Conservation (phyloP, 2,797 vertebrate genomes). For the Neosalanx taihuensis region DNA sequence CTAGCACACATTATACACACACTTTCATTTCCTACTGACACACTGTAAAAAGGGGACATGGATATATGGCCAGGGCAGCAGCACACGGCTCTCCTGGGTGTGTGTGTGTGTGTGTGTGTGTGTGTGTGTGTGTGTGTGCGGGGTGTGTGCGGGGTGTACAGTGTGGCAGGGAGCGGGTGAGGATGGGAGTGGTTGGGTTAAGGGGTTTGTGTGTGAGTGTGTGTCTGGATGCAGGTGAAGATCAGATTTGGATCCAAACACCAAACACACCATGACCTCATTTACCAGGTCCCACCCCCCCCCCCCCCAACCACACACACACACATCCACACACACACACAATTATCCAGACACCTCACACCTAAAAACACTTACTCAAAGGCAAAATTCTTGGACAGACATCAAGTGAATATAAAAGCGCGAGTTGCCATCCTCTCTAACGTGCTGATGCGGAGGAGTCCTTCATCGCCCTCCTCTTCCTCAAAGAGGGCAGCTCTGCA, state of each 20-base stretch:
- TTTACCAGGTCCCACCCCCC: too few relatives aligned
- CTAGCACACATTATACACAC: slow-evolving; percentile 34
- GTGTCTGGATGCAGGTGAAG: too few relatives aligned
- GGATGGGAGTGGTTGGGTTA: too few relatives aligned
- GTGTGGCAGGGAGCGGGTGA: too few relatives aligned
- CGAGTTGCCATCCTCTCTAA: slow-evolving; percentile 40
- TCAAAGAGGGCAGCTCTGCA: not conserved
- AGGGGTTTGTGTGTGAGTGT: too few relatives aligned
- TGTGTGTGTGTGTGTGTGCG: too few relatives aligned
- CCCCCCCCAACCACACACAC: not conserved
- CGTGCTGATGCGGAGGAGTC: slow-evolving; percentile 54
- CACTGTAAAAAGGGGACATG: slow-evolving; percentile 54
- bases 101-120: too few relatives aligned
- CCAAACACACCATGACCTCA: too few relatives aligned
- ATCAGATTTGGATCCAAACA: too few relatives aligned
- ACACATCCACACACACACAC: slow-evolving; percentile 3
- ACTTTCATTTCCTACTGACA: slow-evolving; percentile 58
- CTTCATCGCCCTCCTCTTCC: slow-evolving; percentile 25
- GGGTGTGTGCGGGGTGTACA: too few relatives aligned
- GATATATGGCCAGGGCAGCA: slow-evolving; percentile 57
- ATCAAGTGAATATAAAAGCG: slow-evolving; percentile 41
- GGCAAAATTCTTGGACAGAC: slow-evolving; percentile 46
- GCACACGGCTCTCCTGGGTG: not conserved
- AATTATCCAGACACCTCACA: not conserved
- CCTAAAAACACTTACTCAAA: too few relatives aligned